Base-by-base conservation (phyloP, 2,888 invertebrate genomes). In the Xestia sexstrigata region DNA sequence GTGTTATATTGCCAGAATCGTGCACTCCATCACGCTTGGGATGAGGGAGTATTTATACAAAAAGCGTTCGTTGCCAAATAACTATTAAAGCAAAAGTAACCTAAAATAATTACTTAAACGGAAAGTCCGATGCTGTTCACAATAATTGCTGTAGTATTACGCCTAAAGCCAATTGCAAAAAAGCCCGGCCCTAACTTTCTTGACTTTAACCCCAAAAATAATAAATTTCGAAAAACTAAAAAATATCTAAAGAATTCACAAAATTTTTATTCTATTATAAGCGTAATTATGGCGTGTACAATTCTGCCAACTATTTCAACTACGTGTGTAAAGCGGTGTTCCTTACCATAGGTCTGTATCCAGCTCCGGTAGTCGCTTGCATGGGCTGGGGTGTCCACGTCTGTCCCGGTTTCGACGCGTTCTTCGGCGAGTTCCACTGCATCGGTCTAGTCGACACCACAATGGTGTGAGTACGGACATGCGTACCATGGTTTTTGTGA, bases 371-470 rank as follows among this genome's bases (percentile, higher is more conserved):
- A 84, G 98, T 98, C 80, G 98, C 98, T 90, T 98, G 98, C 98
- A 98, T 98, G 60, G 98, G 98, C 95, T 99, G 98, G 83, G 98
- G 98, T 89, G 97, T 98, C 99, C 98, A 99, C 87, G 98, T 97
- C 91, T 95, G 97, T 88, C 98, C 98, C 60, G 98, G 97, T 97
- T 98, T 98, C 86, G 98, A 98, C 80, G 98, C 97, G 95, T 98
- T 98, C 97, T 98, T 98, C 85, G 98, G 98, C 81, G 98, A 98
- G 95, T 98, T 98, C 98, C 98, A 99, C 97, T 98, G 98, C 97
- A 98, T 98, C 92, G 98, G 98, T 97, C 98, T 98, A 94, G 72
- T 86, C 79, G 78, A 79, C 85, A 88, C 88, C 90, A 91, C 88
- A 90, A 91, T 89, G 91, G 90, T 89, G 90, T 90, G 75, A 88